Conservation (phyloP, 2,888 invertebrate species). For the Mimumesa dahlbomi region DNA sequence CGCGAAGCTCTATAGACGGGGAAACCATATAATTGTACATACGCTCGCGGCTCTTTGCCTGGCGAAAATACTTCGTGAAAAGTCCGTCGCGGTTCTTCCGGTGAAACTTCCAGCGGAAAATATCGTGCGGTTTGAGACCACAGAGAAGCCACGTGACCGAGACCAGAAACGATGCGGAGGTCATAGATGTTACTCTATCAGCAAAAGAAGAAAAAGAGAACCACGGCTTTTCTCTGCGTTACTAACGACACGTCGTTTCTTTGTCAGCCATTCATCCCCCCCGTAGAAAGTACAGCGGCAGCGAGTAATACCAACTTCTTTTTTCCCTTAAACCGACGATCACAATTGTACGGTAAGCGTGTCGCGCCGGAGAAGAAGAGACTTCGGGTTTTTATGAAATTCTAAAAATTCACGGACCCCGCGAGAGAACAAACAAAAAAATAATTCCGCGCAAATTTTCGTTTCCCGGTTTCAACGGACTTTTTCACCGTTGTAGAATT, state of each 20-base stretch:
- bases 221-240: background rate
- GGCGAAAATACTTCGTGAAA: slow-evolving; percentile 49
- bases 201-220: background rate
- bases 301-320: too few species aligned
- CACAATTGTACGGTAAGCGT: too few species aligned
- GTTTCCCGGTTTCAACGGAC: too few species aligned
- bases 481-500: too few species aligned
- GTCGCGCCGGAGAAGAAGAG: too few species aligned
- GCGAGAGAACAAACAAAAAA: too few species aligned
- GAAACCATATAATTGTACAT: slow-evolving; percentile 59
- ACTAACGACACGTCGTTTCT: background rate
- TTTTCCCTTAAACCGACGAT: too few species aligned
- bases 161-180: slow-evolving; percentile 15
- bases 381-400: too few species aligned
- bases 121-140: slow-evolving; percentile 49
- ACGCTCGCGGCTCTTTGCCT: slow-evolving; percentile 27
- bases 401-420: too few species aligned
- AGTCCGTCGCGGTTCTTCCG: slow-evolving; percentile 37
- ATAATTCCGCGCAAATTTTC: too few species aligned
- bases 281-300: background rate
- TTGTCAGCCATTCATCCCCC: background rate
- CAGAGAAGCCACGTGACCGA: slow-evolving; percentile 39
- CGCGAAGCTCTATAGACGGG: slow-evolving; percentile 29
- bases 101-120: slow-evolving; percentile 49
- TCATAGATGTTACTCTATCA: slow-evolving; percentile 18